phyloP scores from a whole-genome alignment of 2,888 invertebrate species.

The Endomychus coccineus region DNA sequence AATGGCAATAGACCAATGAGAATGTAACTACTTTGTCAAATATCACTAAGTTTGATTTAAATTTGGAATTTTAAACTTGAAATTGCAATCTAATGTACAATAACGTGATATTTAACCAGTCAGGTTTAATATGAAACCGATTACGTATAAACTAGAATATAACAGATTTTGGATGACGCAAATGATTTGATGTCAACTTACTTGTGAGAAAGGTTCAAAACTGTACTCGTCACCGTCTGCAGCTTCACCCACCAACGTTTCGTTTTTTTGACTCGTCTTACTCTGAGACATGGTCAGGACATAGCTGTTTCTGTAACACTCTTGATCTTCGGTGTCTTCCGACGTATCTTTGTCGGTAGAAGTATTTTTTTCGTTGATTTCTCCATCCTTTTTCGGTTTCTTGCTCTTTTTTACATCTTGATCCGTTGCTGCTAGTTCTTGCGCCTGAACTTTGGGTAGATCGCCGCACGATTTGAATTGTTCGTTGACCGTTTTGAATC shows the following conservation, averaged over 20 bases:
- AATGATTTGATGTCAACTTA: too few species aligned
- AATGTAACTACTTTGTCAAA: too few species aligned
- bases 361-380: conserved; percentile 27
- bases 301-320: conserved; percentile 54
- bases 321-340: conserved; percentile 38
- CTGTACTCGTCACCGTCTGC: conserved; percentile 32
- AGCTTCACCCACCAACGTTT: conserved; percentile 21
- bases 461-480: conserved; percentile 37
- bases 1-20: conserved; percentile 20
- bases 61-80: too few species aligned
- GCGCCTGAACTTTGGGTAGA: background rate
- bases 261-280: conserved; percentile 6
- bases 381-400: conserved; percentile 28
- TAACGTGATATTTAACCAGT: too few species aligned
- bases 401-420: conserved; percentile 18
- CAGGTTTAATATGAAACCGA: too few species aligned
- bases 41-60: too few species aligned
- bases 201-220: conserved; percentile 61
- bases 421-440: conserved; percentile 3
- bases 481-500: conserved; percentile 51
- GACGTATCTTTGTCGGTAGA: conserved; percentile 21
- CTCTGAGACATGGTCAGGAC: conserved; percentile 62
- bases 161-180: too few species aligned
- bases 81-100: too few species aligned
- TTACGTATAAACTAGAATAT: too few species aligned